A percentile compares a stretch with the other conserved stretches of the same genome.
Conservation (phyloP, 2,888 invertebrate species). For the Synanthedon andrenaeformis region DNA sequence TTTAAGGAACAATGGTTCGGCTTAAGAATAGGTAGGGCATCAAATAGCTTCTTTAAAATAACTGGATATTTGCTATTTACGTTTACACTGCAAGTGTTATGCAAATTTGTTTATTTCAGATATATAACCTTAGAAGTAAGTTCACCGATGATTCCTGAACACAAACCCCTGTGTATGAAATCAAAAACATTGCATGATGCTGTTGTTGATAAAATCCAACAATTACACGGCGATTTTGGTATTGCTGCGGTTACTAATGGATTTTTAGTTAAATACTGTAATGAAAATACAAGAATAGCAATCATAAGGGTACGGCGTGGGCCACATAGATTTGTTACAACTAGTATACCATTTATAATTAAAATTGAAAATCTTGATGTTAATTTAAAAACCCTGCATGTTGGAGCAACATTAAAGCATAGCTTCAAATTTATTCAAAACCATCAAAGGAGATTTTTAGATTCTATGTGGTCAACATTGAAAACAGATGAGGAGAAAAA, state of each 20-base stretch:
- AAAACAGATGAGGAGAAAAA: conserved; percentile 73
- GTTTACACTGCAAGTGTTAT: no score
- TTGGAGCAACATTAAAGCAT: conserved; percentile 83
- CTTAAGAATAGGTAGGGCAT: no score
- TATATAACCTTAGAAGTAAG: conserved; percentile 77
- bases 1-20: no score
- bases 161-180: conserved; percentile 61
- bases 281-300: conserved; percentile 79
- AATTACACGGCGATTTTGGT: conserved; percentile 82
- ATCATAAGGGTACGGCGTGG: conserved; percentile 80
- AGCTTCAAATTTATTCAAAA: conserved; percentile 80
- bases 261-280: conserved; percentile 83
- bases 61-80: no score
- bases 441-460: conserved; percentile 75
- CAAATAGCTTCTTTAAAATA: no score
- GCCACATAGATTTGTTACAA: conserved; percentile 78
- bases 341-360: conserved; percentile 77
- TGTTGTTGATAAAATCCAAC: conserved; percentile 73
- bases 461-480: conserved; percentile 72
- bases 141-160: conserved; percentile 54
- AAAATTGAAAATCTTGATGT: conserved; percentile 74
- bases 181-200: conserved; percentile 66
- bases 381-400: conserved; percentile 75
- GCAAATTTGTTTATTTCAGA: conserved; percentile 44
- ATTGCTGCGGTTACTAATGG: conserved; percentile 77